Base-by-base conservation (phyloP, 92 coral and sea anemone genomes). In the Heteractis magnifica region DNA sequence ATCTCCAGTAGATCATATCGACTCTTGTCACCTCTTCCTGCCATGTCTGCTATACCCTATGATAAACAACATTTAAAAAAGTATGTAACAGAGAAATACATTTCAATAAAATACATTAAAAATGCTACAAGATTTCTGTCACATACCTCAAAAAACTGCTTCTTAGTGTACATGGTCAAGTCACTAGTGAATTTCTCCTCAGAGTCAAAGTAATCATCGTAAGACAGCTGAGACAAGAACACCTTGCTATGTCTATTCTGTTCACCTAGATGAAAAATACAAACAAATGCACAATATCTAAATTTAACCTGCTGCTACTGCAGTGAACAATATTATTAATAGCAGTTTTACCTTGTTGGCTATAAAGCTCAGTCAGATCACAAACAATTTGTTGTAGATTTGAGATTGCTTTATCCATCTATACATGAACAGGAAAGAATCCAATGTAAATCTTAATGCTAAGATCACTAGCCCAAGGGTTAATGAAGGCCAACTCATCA, bases 1-100 rank as follows among this genome's bases (percentile, higher is more conserved):
- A 97, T 94, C 82, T 97, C 99, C 20, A 97, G 86, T 77, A 97
- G 88, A 44, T 94, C 94, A 82, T 92, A 97, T 75, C 99, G 85
- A 56, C 90, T 86, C 64, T 87, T 89, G 68, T 88, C 94, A 52
- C 91, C 94, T 51, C 92, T 81, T 3, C 98, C 99, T 14, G 98
- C 93, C 88, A 97, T 93, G 76, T 92, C 99, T 60, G 99, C 98
- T 75, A 97, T 91, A 53, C 99, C 99, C 98, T 95, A 60, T 0
- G 72, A 56, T 18, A 65, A 19, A 15, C n/a, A 21, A 20, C 11
- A 15, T 75, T 10, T 15, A 15, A 75, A 55, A 52, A 41, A 48
- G 23, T 13, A 14, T 51, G 19, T 16, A 51, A 78, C 6, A 15
- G 26, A 14, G 65, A n/a, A 23, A 51, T 0, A 51, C 15, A 59